Conservation (phyloP, 2,888 invertebrate species). For the Diaprepes abbreviatus region DNA sequence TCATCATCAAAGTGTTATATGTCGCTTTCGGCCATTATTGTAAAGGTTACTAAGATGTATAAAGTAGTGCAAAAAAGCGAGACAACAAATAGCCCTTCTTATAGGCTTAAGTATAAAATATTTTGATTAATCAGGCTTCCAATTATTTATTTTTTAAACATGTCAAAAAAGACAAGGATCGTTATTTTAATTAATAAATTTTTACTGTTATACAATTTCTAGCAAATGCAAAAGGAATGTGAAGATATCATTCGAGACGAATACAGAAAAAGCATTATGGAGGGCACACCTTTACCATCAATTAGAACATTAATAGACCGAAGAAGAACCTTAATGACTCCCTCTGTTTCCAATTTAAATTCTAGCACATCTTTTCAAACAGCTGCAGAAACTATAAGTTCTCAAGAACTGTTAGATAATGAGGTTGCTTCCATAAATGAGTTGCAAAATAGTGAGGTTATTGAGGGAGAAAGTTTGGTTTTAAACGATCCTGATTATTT, state of each 20-base stretch:
- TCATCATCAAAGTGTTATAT: too few species aligned
- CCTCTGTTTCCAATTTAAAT: slow-evolving; percentile 19
- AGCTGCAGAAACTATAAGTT: background rate
- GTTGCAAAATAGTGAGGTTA: background rate
- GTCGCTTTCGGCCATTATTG: too few species aligned
- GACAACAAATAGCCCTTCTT: too few species aligned
- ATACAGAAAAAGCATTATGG: slow-evolving; percentile 52
- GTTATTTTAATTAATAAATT: too few species aligned
- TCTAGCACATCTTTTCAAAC: slow-evolving; percentile 8
- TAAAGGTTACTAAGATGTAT: too few species aligned
- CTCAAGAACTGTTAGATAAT: background rate
- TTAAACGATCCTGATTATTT: slow-evolving; percentile 28
- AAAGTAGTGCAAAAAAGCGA: too few species aligned
- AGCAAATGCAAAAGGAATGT: slow-evolving; percentile 64
- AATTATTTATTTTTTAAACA: too few species aligned
- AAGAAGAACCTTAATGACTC: slow-evolving; percentile 51
- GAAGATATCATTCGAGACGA: slow-evolving; percentile 62
- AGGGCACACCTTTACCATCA: slow-evolving; percentile 54
- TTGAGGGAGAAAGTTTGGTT: background rate
- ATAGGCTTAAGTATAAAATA: too few species aligned
- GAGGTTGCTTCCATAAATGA: slow-evolving; percentile 20
- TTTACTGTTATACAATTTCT: too few species aligned
- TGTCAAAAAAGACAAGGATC: too few species aligned
- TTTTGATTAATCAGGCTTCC: too few species aligned
- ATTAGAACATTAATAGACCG: slow-evolving; percentile 52